Evolutionary conservation across 2,797 vertebrate species (phyloP).

Genomic region (Champsocephalus gunnari): DNA sequence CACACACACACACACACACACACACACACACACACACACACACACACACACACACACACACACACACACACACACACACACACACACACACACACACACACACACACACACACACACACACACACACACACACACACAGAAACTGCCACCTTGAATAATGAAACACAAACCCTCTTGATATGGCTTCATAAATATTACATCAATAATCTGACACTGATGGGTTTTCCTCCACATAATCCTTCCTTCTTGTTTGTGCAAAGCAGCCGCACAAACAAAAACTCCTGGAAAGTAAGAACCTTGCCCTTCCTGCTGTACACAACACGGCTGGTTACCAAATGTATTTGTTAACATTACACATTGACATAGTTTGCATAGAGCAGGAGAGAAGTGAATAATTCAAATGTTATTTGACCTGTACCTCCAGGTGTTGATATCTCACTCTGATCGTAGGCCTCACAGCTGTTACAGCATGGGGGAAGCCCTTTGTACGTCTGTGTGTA

Average conservation of each 20-base stretch:
- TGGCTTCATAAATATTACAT: conserved; percentile 87
- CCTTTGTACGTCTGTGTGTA: conserved; percentile 66
- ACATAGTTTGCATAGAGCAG: neutral
- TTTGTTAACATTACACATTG: conserved; percentile 23
- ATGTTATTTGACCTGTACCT: conserved; percentile 45
- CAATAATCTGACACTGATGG: conserved; percentile 83
- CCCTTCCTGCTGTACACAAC: conserved; percentile 14
- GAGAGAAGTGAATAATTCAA: conserved; percentile 53
- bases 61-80: conserved; percentile 20
- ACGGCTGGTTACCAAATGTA: conserved; percentile 3
- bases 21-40: neutral
- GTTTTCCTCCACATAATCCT: conserved; percentile 66
- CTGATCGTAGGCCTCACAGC: conserved; percentile 67
- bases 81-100: conserved; percentile 16
- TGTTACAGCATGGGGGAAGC: conserved; percentile 68
- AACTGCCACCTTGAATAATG: conserved; percentile 80
- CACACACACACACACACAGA: conserved; percentile 22
- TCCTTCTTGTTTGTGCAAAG: conserved; percentile 57
- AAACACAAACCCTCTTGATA: conserved; percentile 78
- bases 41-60: conserved; percentile 45
- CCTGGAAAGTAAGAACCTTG: conserved; percentile 36
- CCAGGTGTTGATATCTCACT: conserved; percentile 56
- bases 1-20: conserved; percentile 25
- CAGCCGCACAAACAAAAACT: conserved; percentile 59
- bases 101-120: conserved; percentile 9